These are phyloP conservation scores for Okamejei kenojei DNA, from an alignment of 2,797 vertebrate genomes.

Conservation along the genomic window DNA sequence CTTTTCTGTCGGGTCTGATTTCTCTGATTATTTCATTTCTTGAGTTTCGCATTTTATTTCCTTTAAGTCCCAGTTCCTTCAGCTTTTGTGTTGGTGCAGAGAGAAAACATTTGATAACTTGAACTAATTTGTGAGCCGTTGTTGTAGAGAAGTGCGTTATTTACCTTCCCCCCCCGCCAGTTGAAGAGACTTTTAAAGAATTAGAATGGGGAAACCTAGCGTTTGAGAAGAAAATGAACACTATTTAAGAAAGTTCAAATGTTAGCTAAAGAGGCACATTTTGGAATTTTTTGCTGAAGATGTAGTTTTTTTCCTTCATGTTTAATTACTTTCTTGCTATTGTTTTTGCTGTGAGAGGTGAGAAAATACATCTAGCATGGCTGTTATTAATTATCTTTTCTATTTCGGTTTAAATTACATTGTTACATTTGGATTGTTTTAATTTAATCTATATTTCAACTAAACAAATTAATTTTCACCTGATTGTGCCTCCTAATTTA, in stretches of 20 bases:
- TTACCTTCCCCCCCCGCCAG: background rate
- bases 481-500: background rate
- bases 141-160: background rate
- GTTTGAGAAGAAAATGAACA: background rate
- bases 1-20: background rate
- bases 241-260: background rate
- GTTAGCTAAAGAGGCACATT: background rate
- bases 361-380: background rate
- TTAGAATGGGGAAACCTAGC: background rate
- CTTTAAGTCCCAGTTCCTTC: background rate
- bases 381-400: background rate
- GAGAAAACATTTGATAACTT: background rate
- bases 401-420: background rate
- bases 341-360: background rate
- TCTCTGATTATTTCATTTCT: background rate
- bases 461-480: background rate
- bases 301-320: background rate
- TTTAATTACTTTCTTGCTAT: background rate
- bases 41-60: conserved; percentile 1
- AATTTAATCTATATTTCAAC: background rate
- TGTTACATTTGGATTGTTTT: background rate
- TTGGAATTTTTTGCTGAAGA: background rate
- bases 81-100: background rate
- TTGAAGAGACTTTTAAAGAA: background rate
- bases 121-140: background rate